A percentile compares a stretch with the other conserved stretches of the same genome.
These are phyloP conservation scores for Mythimna pallens DNA, from an alignment of 2,888 invertebrate genomes.

Conservation along the genomic window DNA sequence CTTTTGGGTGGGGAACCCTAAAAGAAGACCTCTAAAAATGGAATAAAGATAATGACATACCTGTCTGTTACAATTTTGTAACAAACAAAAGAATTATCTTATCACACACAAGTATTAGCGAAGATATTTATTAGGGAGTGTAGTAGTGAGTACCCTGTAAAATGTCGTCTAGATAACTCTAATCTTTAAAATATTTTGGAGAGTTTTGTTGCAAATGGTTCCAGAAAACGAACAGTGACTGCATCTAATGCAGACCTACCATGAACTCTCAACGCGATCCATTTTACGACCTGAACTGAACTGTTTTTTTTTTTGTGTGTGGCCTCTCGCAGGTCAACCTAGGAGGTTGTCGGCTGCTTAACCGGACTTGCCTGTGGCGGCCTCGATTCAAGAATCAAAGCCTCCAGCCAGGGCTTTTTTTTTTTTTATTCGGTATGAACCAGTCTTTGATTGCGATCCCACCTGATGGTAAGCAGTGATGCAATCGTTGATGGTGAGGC, in stretches of 20 bases:
- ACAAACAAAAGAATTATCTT: constrained; percentile 9
- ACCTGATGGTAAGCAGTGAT: too few relatives aligned
- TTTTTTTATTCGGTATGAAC: too few relatives aligned
- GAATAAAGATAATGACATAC: neutral
- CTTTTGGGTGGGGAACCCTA: neutral
- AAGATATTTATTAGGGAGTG: constrained; percentile 12
- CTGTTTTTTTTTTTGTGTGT: too few relatives aligned
- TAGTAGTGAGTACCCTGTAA: neutral
- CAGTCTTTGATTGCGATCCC: too few relatives aligned
- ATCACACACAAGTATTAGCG: constrained; percentile 6
- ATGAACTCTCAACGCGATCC: too few relatives aligned
- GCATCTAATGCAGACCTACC: neutral
- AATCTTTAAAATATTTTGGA: neutral
- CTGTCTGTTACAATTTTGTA: constrained; percentile 15
- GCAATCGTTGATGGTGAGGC: too few relatives aligned
- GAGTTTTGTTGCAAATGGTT: constrained; percentile 9
- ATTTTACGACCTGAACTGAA: too few relatives aligned
- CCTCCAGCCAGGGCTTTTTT: too few relatives aligned
- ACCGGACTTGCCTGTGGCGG: too few relatives aligned
- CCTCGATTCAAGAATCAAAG: too few relatives aligned
- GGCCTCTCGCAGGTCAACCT: too few relatives aligned
- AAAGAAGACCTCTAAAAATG: neutral
- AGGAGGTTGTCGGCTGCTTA: too few relatives aligned
- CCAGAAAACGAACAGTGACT: neutral
- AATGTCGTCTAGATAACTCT: neutral